A percentile compares a stretch with the other conserved stretches of the same genome.
Conservation (phyloP, 1,140 invertebrate genomes). For the Antheraea pernyi region DNA sequence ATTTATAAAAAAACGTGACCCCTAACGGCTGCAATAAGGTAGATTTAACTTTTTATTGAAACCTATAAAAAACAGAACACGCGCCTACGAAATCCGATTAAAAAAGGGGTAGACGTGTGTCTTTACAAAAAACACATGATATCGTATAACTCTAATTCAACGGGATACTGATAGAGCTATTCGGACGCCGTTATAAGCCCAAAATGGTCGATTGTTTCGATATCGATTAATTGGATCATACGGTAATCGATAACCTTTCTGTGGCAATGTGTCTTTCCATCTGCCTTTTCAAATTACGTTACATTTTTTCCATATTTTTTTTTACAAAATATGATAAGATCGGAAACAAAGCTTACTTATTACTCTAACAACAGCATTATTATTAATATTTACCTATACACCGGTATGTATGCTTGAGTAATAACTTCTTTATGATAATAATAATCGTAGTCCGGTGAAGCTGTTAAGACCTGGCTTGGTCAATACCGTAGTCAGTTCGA, state of each 20-base stretch:
- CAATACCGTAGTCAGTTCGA: too few relatives aligned
- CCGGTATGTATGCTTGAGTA: not conserved
- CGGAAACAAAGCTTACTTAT: not conserved
- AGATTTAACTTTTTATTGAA: constrained; percentile 66
- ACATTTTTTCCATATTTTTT: too few relatives aligned
- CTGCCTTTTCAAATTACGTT: constrained; percentile 55
- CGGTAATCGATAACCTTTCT: constrained; percentile 72
- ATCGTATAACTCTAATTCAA: constrained; percentile 71
- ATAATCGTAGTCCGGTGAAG: too few relatives aligned
- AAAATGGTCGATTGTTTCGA: constrained; percentile 65
- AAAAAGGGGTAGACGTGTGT: constrained; percentile 71
- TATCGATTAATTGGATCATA: constrained; percentile 77
- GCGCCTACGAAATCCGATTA: constrained; percentile 74
- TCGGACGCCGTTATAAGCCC: constrained; percentile 55
- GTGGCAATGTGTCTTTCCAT: constrained; percentile 67
- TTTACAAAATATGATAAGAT: constrained; percentile 10
- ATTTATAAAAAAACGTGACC: constrained; percentile 62
- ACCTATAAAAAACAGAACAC: constrained; percentile 55
- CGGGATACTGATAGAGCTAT: constrained; percentile 72
- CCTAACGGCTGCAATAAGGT: constrained; percentile 72
- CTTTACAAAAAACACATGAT: constrained; percentile 56
- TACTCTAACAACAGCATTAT: not conserved
- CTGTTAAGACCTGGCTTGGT: too few relatives aligned
- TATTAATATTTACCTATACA: not conserved
- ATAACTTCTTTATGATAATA: not conserved